Conservation (phyloP, 2,113 vertebrate species). For the Dinomys branickii region DNA sequence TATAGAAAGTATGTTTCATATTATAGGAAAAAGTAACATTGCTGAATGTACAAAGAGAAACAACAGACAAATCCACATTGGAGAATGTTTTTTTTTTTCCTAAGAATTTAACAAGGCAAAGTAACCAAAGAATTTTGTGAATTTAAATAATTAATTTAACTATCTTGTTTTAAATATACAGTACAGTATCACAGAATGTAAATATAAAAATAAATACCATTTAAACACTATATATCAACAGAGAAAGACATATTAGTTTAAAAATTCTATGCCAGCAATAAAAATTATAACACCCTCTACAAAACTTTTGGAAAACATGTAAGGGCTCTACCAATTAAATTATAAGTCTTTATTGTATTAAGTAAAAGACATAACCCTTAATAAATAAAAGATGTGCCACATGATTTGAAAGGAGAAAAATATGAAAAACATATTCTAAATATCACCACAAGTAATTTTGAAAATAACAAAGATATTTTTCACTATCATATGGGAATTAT, state of each 20-base stretch:
- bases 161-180: background rate
- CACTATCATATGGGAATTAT: background rate
- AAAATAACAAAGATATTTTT: background rate
- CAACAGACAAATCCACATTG: background rate
- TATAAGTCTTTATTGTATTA: background rate
- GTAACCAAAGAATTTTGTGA: background rate
- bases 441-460: background rate
- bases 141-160: slow-evolving; percentile 6
- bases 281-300: background rate
- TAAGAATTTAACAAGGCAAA: background rate
- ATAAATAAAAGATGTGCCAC: background rate
- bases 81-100: background rate
- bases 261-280: background rate
- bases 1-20: background rate
- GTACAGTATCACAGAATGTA: background rate
- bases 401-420: background rate
- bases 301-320: background rate
- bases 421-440: background rate
- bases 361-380: background rate
- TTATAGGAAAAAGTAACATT: background rate
- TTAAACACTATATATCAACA: background rate
- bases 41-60: background rate
- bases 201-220: background rate
- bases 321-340: background rate
- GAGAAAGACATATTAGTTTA: background rate